Conservation (phyloP, 53 echinoderm and acorn worm genomes). For the Patiria pectinifera region DNA sequence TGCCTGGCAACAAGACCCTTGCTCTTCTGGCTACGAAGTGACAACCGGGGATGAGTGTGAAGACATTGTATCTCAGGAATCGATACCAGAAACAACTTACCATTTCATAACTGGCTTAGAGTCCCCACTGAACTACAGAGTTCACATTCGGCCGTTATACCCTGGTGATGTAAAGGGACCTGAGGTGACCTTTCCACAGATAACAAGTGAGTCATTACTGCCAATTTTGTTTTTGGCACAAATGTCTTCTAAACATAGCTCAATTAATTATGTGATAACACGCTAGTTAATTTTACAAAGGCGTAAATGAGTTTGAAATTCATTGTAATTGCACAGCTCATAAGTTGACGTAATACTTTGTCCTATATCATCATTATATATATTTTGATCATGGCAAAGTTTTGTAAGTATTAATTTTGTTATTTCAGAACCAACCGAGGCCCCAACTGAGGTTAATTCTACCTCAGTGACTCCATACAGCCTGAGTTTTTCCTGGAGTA, state of each 20-base stretch:
- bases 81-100: not conserved
- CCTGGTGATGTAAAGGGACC: not conserved
- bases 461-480: not conserved
- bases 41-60: slow-evolving; percentile 7
- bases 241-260: too few species aligned
- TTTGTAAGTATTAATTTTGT: not conserved
- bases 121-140: not conserved
- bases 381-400: too few species aligned
- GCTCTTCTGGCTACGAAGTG: slow-evolving; percentile 9
- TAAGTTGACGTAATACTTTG: too few species aligned
- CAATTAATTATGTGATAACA: too few species aligned
- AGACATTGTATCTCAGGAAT: not conserved
- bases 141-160: not conserved
- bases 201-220: not conserved
- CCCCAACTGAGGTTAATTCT: not conserved
- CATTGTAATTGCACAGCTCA: too few species aligned
- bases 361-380: too few species aligned
- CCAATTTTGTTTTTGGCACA: too few species aligned
- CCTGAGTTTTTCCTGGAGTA: slow-evolving; percentile 53
- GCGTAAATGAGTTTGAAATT: not conserved
- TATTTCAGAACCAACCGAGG: not conserved
- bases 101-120: not conserved
- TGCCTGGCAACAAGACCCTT: not conserved
- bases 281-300: not conserved
- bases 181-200: not conserved